Percentiles rank a stretch among this genome's conserved stretches.
Evolutionary conservation across 2,797 vertebrate genomes (phyloP).

Genomic region (Pseudomugil gertrudae): DNA sequence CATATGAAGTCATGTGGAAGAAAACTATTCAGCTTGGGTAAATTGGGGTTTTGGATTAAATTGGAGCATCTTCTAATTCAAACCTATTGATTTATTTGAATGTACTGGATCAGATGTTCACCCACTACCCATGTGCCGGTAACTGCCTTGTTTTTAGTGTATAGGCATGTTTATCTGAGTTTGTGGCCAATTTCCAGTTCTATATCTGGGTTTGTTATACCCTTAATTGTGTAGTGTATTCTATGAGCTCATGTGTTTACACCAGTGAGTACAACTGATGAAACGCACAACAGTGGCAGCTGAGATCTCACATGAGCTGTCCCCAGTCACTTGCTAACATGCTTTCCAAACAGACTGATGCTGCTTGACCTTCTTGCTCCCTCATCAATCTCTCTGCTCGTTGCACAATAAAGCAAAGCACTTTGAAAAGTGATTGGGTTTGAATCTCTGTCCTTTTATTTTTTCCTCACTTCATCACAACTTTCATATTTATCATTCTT

Average conservation of each 20-base stretch:
- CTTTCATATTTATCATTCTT: not conserved
- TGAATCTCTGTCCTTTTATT: slow-evolving; percentile 37
- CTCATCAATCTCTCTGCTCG: slow-evolving; percentile 60
- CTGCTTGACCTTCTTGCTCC: slow-evolving; percentile 41
- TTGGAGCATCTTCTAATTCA: slow-evolving; percentile 1
- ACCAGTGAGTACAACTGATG: slow-evolving; percentile 63
- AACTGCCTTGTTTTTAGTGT: slow-evolving; percentile 2
- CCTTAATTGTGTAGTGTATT: slow-evolving; percentile 64
- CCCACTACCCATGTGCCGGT: slow-evolving; percentile 18
- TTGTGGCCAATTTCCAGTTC: slow-evolving; percentile 42
- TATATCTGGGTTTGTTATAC: slow-evolving; percentile 71
- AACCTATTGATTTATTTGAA: slow-evolving; percentile 56
- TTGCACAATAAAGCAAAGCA: slow-evolving; percentile 75
- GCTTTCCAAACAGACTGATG: slow-evolving; percentile 41
- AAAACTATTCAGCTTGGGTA: slow-evolving; percentile 18
- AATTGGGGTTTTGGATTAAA: slow-evolving; percentile 17
- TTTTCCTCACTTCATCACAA: not conserved
- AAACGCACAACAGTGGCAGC: slow-evolving; percentile 56
- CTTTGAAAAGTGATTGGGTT: slow-evolving; percentile 46
- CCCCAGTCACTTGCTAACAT: slow-evolving; percentile 67
- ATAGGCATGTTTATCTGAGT: slow-evolving; percentile 17
- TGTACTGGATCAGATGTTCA: slow-evolving; percentile 37
- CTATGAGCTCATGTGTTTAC: slow-evolving; percentile 81
- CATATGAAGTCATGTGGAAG: slow-evolving; percentile 48
- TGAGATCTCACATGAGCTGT: slow-evolving; percentile 65